phyloP scores from a whole-genome alignment of 2,113 vertebrate species.

The Sander vitreus region DNA sequence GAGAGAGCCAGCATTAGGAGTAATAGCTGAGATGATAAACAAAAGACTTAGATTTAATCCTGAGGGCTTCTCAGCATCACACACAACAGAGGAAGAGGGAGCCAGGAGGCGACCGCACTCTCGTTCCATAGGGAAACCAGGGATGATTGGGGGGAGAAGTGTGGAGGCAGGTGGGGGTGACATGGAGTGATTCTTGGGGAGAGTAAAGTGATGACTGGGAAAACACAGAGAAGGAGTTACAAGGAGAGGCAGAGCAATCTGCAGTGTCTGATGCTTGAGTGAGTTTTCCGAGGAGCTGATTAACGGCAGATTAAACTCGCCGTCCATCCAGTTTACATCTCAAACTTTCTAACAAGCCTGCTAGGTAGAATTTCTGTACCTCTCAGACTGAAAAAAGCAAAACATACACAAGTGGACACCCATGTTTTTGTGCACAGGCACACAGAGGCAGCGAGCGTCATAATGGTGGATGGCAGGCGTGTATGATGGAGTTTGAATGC shows the following conservation, averaged over 20 bases:
- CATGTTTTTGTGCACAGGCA: conserved; percentile 38
- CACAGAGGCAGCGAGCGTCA: conserved; percentile 28
- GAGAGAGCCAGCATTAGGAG: conserved; percentile 53
- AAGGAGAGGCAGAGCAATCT: conserved; percentile 85
- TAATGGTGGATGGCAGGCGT: conserved; percentile 45
- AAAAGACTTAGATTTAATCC: conserved; percentile 75
- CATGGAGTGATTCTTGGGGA: conserved; percentile 43
- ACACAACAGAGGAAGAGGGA: conserved; percentile 54
- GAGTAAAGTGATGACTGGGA: conserved; percentile 59
- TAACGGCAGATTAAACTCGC: conserved; percentile 89
- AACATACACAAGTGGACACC: conserved; percentile 40
- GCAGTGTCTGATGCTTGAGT: conserved; percentile 91
- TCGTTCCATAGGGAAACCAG: conserved; percentile 20
- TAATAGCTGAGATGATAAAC: conserved; percentile 74
- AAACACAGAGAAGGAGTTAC: conserved; percentile 36
- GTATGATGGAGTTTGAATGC: conserved; percentile 43
- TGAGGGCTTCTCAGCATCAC: conserved; percentile 71
- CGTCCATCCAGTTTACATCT: conserved; percentile 85
- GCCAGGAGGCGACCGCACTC: background rate
- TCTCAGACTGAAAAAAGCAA: conserved; percentile 34
- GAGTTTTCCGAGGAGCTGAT: conserved; percentile 92
- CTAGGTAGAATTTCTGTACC: conserved; percentile 77
- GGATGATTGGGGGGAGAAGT: conserved; percentile 31
- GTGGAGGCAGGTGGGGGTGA: conserved; percentile 56
- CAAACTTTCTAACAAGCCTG: conserved; percentile 79